Base-by-base conservation (phyloP, 2,888 invertebrate species). In the Xestia c-nigrum region DNA sequence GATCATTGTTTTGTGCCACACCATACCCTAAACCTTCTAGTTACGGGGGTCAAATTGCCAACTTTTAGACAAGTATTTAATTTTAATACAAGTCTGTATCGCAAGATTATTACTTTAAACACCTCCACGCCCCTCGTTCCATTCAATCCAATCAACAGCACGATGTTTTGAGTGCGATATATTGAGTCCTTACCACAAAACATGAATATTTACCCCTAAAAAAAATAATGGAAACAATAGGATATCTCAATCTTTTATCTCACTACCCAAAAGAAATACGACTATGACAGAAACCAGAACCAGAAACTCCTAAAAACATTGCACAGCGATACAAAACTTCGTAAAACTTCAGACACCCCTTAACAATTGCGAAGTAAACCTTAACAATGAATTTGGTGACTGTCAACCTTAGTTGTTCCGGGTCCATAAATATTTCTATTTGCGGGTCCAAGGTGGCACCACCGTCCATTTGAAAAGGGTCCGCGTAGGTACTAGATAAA, bases 371-470 rank as follows among this genome's bases (percentile, higher is more conserved):
- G 66, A 74, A 80, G 81, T 76, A 71, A 75, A 70, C 87, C 85
- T 87, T 77, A 83, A 88, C 91, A 89, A 89, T 90, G 88, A 90
- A 91, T 91, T 89, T 80, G 82, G 86, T 74, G 84, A 90, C 85
- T 92, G 93, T 92, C 92, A 91, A 90, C 91, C 88, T 85, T 77
- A 72, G 78, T 84, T 82, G 88, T 87, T 90, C 79, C 55, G 57
- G 82, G 73, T 81, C 89, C 84, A 90, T 93, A 93, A 92, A 93
- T 93, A 92, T 92, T 91, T 92, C 89, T 88, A 89, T 90, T 90
- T 88, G 89, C 71, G 90, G 89, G 73, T 47, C 43, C 65, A 78
- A 88, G 88, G 91, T 89, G 89, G 88, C 74, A 63, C 72, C 78
- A 69, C 63, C 73, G 73, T 81, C 76, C 75, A 57, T 72, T 86